Conservation (phyloP, 1,140 invertebrate species). For the Eubasilissa regina region DNA sequence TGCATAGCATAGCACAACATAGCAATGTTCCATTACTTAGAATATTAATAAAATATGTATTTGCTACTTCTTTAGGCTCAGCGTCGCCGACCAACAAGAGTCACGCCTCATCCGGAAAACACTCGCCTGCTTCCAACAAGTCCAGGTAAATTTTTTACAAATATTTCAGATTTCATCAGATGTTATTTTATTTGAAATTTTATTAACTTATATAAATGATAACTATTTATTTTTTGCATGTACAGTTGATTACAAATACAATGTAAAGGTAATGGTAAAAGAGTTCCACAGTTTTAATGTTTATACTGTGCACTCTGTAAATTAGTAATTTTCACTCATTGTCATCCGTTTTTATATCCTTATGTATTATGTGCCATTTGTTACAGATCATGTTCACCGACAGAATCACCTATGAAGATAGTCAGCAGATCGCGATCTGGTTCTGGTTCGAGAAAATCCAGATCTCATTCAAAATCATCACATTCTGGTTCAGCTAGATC, state of each 20-base stretch:
- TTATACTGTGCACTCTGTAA: too few relatives aligned
- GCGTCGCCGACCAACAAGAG: constrained; percentile 50
- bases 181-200: too few relatives aligned
- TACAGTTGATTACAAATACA: too few relatives aligned
- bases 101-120: constrained; percentile 26
- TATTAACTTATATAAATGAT: too few relatives aligned
- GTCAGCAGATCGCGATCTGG: constrained; percentile 51
- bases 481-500: constrained; percentile 62
- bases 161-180: too few relatives aligned
- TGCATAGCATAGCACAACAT: too few relatives aligned
- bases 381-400: constrained; percentile 26
- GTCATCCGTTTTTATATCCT: too few relatives aligned
- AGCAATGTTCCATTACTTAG: not conserved
- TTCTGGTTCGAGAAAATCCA: constrained; percentile 63
- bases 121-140: constrained; percentile 40
- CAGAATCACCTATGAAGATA: constrained; percentile 32
- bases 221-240: too few relatives aligned
- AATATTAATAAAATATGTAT: not conserved
- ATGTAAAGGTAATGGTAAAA: too few relatives aligned
- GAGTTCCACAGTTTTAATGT: too few relatives aligned
- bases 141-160: constrained; percentile 13
- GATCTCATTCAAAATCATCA: constrained; percentile 61
- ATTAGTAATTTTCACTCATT: too few relatives aligned
- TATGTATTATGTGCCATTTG: too few relatives aligned
- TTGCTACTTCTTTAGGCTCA: constrained; percentile 42